Conservation (phyloP, 2,113 vertebrate genomes). For the Ceyx cyanopectus region DNA sequence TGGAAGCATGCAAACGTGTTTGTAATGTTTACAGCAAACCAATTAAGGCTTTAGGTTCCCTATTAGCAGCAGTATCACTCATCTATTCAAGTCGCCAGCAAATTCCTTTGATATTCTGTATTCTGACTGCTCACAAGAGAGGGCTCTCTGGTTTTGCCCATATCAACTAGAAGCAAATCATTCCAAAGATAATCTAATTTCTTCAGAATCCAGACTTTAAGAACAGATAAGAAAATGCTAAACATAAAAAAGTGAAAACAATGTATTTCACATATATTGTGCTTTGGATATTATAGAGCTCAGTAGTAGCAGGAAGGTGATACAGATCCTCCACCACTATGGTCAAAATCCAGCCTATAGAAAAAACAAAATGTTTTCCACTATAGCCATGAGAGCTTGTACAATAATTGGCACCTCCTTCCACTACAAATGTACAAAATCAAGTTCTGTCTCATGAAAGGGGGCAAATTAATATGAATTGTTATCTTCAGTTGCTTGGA, state of each 20-base stretch:
- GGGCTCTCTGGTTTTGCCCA: background rate
- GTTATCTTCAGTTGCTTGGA: background rate
- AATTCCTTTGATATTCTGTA: slow-evolving; percentile 2
- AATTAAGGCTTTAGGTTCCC: slow-evolving; percentile 63
- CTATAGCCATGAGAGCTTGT: background rate
- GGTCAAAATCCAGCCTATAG: background rate
- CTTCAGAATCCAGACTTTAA: background rate
- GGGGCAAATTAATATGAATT: background rate
- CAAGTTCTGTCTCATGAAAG: background rate
- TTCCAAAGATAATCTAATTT: slow-evolving; percentile 6
- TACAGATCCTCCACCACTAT: background rate
- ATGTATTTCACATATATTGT: background rate
- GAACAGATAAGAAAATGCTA: background rate
- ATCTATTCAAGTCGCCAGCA: slow-evolving; percentile 21
- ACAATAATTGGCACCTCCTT: background rate
- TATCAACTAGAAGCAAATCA: slow-evolving; percentile 12
- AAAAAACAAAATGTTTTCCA: background rate
- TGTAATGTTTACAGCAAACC: slow-evolving; percentile 63
- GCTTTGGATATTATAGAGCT: background rate
- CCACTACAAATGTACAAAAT: background rate
- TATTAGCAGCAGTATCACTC: slow-evolving; percentile 49
- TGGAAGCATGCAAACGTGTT: slow-evolving; percentile 44
- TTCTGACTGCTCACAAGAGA: background rate
- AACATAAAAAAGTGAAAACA: background rate
- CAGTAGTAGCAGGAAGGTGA: background rate